Conservation (phyloP, 1,140 invertebrate genomes). For the Onthophagus taurus region DNA sequence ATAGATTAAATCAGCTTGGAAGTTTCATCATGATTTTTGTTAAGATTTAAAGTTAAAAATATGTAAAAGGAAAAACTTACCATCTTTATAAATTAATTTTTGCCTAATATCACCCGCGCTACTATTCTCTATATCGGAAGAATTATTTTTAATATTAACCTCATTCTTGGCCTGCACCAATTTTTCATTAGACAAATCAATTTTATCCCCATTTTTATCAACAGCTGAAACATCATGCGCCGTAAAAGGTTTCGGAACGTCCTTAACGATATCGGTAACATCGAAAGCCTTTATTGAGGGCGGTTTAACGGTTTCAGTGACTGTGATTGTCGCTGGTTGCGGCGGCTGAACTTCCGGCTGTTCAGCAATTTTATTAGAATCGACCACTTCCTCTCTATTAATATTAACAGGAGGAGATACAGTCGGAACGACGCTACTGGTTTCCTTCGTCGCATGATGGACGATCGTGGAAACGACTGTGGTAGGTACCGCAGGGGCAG, state of each 20-base stretch:
- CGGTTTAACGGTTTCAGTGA: not conserved
- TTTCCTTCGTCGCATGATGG: conserved; percentile 4
- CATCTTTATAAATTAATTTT: conserved; percentile 29
- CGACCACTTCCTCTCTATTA: too few relatives aligned
- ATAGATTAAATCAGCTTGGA: conserved; percentile 7
- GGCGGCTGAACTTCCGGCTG: conserved; percentile 10
- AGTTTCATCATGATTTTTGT: conserved; percentile 14
- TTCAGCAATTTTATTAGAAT: conserved; percentile 13
- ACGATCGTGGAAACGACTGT: conserved; percentile 2
- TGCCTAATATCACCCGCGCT: too few relatives aligned
- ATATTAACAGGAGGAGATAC: not conserved
- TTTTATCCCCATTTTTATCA: conserved; percentile 32
- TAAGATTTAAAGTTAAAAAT: not conserved
- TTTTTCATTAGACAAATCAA: conserved; percentile 22
- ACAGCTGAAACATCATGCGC: conserved; percentile 14
- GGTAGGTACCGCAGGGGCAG: too few relatives aligned
- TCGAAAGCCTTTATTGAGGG: conserved; percentile 24
- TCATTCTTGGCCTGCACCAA: conserved; percentile 31
- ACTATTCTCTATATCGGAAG: conserved; percentile 17
- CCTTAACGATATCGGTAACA: conserved; percentile 33
- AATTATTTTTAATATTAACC: conserved; percentile 21
- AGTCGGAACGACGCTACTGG: conserved; percentile 5
- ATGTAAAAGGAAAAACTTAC: conserved; percentile 19
- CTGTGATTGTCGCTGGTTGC: conserved; percentile 9
- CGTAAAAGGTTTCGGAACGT: conserved; percentile 24